A percentile compares a stretch with the other conserved stretches of the same genome.
Conservation (phyloP, 2,797 vertebrate species). For the Takifugu ocellatus region DNA sequence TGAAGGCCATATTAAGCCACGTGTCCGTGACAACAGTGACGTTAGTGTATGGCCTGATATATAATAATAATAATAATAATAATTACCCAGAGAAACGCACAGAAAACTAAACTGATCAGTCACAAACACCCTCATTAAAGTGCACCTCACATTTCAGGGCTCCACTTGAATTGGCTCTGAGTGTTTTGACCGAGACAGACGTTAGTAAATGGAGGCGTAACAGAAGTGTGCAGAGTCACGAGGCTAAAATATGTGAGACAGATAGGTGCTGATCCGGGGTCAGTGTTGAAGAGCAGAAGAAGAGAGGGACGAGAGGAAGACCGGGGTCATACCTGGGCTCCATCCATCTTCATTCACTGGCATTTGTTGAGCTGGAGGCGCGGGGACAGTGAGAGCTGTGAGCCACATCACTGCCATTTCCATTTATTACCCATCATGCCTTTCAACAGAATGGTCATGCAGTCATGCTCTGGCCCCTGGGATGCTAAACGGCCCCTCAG, state of each 20-base stretch:
- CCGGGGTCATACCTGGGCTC: conserved; percentile 59
- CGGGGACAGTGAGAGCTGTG: conserved; percentile 48
- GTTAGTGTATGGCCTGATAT: too few relatives aligned
- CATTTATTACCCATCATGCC: conserved; percentile 75
- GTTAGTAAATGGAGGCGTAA: conserved; percentile 16
- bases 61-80: too few relatives aligned
- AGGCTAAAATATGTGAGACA: conserved; percentile 26
- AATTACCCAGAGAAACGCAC: too few relatives aligned
- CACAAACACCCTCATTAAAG: too few relatives aligned
- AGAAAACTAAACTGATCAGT: conserved; percentile 4
- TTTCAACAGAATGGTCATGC: conserved; percentile 65
- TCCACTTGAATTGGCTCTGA: too few relatives aligned
- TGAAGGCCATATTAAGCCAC: too few relatives aligned
- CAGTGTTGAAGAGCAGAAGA: conserved; percentile 25
- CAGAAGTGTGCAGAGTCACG: conserved; percentile 24
- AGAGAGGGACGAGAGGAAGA: conserved; percentile 37
- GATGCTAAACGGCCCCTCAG: conserved; percentile 65
- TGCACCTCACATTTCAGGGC: too few relatives aligned
- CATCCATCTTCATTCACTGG: conserved; percentile 66
- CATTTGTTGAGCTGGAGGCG: conserved; percentile 52
- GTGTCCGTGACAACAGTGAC: too few relatives aligned
- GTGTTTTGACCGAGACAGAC: too few relatives aligned
- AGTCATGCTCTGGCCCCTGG: conserved; percentile 60
- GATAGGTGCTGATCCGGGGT: conserved; percentile 42
- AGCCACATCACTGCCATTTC: conserved; percentile 71